phyloP scores from a whole-genome alignment of 2,797 vertebrate genomes.

The Todus mexicanus region DNA sequence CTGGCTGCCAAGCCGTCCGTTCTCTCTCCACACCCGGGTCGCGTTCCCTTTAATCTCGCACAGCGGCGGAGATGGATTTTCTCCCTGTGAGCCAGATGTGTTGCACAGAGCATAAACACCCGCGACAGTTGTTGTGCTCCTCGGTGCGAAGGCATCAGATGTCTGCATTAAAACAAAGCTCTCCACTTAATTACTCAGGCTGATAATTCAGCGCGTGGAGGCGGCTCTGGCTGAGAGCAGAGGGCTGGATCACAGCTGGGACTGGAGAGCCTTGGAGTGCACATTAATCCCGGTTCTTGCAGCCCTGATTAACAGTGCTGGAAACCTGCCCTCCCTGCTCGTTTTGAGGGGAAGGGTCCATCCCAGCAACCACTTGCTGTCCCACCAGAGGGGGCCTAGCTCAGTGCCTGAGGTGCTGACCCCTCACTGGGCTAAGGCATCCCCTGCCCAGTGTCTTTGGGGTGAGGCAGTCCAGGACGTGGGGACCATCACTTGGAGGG shows the following conservation, averaged over 20 bases:
- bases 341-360: neutral
- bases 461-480: neutral
- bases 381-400: rapidly evolving
- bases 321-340: neutral
- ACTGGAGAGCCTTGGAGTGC: constrained; percentile 54
- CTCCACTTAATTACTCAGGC: constrained; percentile 61
- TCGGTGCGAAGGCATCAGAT: constrained; percentile 54
- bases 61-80: neutral
- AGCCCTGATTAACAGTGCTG: constrained; percentile 25
- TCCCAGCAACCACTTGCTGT: rapidly evolving
- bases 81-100: constrained; percentile 64
- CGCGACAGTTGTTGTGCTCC: constrained; percentile 59
- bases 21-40: neutral
- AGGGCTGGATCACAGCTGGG: constrained; percentile 63
- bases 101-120: constrained; percentile 49
- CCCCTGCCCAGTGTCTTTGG: neutral
- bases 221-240: constrained; percentile 48
- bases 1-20: neutral
- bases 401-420: neutral
- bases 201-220: constrained; percentile 39
- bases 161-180: constrained; percentile 61
- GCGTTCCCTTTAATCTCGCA: neutral
- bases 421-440: rapidly evolving
- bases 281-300: constrained; percentile 47
- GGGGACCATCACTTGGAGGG: neutral